Evolutionary conservation across 2,888 invertebrate species (phyloP).

Genomic region (Epinotia ramella): DNA sequence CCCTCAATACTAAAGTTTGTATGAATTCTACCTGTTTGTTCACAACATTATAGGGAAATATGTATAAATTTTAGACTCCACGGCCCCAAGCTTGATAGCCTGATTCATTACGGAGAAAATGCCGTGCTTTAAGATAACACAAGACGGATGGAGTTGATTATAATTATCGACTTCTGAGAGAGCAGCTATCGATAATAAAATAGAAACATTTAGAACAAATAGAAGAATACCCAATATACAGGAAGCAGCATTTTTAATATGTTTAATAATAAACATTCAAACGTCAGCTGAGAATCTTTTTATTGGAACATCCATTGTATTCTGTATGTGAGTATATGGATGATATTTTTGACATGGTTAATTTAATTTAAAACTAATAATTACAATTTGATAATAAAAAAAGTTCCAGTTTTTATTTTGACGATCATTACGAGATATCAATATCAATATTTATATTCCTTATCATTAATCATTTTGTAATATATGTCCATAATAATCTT

Average conservation of each 20-base stretch:
- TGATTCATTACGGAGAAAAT: slow-evolving; percentile 23
- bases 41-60: not conserved
- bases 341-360: no score
- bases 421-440: no score
- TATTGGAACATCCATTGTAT: no score
- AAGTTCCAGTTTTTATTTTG: no score
- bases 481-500: no score
- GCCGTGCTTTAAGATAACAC: slow-evolving; percentile 25
- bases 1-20: not conserved
- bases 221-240: not conserved
- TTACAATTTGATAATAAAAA: no score
- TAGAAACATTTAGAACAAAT: not conserved
- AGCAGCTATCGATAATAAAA: slow-evolving; percentile 26
- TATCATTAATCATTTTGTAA: no score
- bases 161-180: slow-evolving; percentile 22
- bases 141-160: slow-evolving; percentile 33
- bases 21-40: slow-evolving; percentile 1
- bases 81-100: slow-evolving; percentile 3
- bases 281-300: no score
- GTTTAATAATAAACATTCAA: no score
- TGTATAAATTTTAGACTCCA: slow-evolving; percentile 17
- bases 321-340: no score
- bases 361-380: no score
- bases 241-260: not conserved
- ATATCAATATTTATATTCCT: no score